phyloP scores from a whole-genome alignment of 2,113 vertebrate species.

The Megatriorchis doriae region DNA sequence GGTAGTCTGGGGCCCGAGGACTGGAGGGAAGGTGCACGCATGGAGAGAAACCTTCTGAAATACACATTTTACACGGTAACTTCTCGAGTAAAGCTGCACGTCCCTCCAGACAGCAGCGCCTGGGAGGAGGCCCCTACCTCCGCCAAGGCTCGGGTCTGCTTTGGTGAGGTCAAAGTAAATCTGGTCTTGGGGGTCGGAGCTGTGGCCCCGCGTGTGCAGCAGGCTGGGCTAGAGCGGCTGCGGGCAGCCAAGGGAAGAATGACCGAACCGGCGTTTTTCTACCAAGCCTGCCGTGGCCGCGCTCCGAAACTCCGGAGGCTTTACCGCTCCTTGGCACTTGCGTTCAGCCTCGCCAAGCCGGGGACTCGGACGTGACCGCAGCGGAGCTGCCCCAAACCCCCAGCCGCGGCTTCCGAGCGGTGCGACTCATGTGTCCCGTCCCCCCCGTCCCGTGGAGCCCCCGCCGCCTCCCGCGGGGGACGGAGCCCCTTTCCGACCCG shows the following conservation, averaged over 20 bases:
- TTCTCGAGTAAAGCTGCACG: not conserved
- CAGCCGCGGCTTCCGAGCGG: too few relatives aligned
- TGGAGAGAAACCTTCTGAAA: not conserved
- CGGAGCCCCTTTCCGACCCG: too few relatives aligned
- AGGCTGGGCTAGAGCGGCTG: not conserved
- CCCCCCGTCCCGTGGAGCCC: too few relatives aligned
- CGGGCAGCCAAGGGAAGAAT: not conserved
- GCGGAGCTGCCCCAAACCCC: too few relatives aligned
- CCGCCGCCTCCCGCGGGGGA: too few relatives aligned
- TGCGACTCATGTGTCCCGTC: too few relatives aligned
- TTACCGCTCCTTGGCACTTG: not conserved
- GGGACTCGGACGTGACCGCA: too few relatives aligned
- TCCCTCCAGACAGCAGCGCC: rapidly evolving
- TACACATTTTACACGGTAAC: not conserved
- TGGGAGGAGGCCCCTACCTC: not conserved
- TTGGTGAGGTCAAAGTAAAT: not conserved
- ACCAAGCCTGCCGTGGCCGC: not conserved
- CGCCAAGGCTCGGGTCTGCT: not conserved
- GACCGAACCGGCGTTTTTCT: not conserved
- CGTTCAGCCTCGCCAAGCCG: not conserved
- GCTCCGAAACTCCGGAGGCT: not conserved
- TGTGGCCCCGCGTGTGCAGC: rapidly evolving
- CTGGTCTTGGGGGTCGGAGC: not conserved
- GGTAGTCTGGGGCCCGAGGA: not conserved
- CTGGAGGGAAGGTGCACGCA: not conserved